Evolutionary conservation across 2,888 invertebrate species (phyloP).

Genomic region (Phorcus lineatus): DNA sequence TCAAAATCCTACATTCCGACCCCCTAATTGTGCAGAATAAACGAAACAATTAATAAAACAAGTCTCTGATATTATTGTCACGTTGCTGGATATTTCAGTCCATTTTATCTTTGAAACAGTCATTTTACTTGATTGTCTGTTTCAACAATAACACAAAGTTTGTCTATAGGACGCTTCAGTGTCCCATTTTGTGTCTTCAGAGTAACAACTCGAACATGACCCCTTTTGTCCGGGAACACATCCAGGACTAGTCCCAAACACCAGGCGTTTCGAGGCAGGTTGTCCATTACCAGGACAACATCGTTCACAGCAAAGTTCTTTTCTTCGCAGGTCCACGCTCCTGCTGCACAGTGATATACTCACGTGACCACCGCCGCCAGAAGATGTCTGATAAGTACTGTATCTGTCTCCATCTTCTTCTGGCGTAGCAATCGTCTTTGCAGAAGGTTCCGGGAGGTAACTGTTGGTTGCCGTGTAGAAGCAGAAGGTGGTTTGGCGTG

Average conservation of each 20-base stretch:
- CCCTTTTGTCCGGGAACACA: slow-evolving; percentile 7
- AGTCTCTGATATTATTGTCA: not conserved
- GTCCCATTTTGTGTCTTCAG: slow-evolving; percentile 6
- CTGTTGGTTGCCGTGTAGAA: not conserved
- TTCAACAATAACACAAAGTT: slow-evolving; percentile 24
- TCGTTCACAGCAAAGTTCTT: slow-evolving; percentile 3
- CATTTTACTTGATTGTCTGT: not conserved
- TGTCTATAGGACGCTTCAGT: slow-evolving; percentile 20
- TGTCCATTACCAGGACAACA: slow-evolving; percentile 19
- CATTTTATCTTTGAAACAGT: not conserved
- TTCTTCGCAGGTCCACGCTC: slow-evolving; percentile 23
- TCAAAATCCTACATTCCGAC: slow-evolving; percentile 1
- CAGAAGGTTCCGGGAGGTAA: slow-evolving; percentile 35
- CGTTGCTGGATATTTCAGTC: not conserved
- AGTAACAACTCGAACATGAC: slow-evolving; percentile 16
- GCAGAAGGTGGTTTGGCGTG: slow-evolving; percentile 41
- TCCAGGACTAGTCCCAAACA: not conserved
- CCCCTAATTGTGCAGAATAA: slow-evolving; percentile 4
- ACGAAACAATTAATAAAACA: not conserved
- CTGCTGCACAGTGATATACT: slow-evolving; percentile 32
- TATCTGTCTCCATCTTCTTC: slow-evolving; percentile 42
- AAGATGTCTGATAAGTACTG: slow-evolving; percentile 42
- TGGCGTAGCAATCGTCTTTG: slow-evolving; percentile 35
- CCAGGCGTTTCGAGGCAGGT: slow-evolving; percentile 19
- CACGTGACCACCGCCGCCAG: slow-evolving; percentile 35